A percentile compares a stretch with the other conserved stretches of the same genome.
Conservation (phyloP, 2,888 invertebrate genomes). For the Heliconius ethilla region DNA sequence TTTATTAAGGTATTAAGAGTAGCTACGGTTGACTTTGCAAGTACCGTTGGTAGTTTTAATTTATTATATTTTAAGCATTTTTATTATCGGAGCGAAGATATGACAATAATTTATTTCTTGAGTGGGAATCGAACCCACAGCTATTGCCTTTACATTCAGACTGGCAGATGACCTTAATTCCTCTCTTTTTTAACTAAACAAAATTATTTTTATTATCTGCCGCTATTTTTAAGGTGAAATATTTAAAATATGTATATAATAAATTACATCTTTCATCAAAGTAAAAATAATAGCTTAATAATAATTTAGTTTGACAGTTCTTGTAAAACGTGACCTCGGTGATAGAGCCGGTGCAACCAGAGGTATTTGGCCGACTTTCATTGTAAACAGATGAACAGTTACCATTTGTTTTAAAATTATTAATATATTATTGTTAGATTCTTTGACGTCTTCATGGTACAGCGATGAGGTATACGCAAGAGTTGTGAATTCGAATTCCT, state of each 20-base stretch:
- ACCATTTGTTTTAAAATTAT: conserved; percentile 6
- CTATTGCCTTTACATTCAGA: neutral
- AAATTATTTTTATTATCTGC: neutral
- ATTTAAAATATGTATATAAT: neutral
- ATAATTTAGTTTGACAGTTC: conserved; percentile 11
- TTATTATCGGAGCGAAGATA: no score
- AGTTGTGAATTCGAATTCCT: neutral
- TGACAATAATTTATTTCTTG: neutral
- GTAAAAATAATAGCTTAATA: conserved; percentile 14
- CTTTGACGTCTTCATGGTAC: neutral
- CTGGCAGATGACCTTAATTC: no score
- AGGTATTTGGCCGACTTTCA: conserved; percentile 22
- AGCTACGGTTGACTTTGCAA: neutral
- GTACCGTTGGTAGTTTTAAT: neutral
- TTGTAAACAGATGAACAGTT: conserved; percentile 16
- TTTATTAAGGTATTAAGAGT: conserved; percentile 23
- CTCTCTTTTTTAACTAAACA: neutral
- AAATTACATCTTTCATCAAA: neutral
- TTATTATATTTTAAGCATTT: no score
- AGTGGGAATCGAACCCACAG: neutral
- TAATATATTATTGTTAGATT: neutral
- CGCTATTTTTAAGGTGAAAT: no score
- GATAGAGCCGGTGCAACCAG: conserved; percentile 7
- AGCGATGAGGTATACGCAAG: neutral
- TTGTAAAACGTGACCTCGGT: conserved; percentile 20